These are phyloP conservation scores for Oreochromis tanganicae DNA, from an alignment of 2,113 vertebrate species.

Conservation along the genomic window DNA sequence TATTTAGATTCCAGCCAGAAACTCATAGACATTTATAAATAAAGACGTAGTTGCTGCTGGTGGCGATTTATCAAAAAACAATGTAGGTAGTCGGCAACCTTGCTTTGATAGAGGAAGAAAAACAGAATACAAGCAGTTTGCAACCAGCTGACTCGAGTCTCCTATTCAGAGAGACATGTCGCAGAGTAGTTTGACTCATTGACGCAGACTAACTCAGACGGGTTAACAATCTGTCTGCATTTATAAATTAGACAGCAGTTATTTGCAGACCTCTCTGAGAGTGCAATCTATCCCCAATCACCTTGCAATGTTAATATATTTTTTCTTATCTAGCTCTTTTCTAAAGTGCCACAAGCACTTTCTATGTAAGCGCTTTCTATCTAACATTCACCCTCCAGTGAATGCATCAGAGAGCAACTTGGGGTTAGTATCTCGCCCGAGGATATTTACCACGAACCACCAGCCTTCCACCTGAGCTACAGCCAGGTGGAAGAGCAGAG, in stretches of 20 bases:
- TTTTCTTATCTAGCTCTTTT: neutral
- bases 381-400: fast-evolving
- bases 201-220: neutral
- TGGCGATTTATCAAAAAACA: neutral
- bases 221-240: neutral
- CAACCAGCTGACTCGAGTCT: neutral
- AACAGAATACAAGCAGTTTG: neutral
- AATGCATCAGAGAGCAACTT: neutral
- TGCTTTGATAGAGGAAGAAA: neutral
- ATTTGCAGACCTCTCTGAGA: neutral
- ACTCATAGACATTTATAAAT: neutral
- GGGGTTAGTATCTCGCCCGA: neutral
- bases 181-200: neutral
- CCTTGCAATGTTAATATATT: neutral
- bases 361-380: neutral
- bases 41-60: neutral
- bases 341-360: neutral
- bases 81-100: neutral
- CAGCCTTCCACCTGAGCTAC: neutral
- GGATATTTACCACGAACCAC: neutral
- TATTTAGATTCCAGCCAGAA: neutral
- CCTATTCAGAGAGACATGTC: neutral
- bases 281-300: neutral
- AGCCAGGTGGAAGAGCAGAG: neutral
- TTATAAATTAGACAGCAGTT: neutral